Percentiles rank a stretch among this genome's conserved stretches.
Conservation (phyloP, 2,113 vertebrate genomes). For the Synodontis membranacea region DNA sequence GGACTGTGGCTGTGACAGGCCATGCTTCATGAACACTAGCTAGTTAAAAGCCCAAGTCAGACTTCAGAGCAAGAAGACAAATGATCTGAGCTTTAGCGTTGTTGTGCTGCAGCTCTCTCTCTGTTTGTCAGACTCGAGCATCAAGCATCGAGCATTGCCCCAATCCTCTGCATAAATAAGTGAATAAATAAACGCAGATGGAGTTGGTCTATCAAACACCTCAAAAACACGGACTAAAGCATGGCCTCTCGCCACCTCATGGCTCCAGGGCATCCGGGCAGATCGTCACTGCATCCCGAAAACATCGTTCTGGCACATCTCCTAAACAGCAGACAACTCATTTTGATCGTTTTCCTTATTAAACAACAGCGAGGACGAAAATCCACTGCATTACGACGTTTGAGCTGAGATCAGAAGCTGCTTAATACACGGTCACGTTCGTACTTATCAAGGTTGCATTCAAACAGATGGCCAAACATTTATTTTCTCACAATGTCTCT, state of each 20-base stretch:
- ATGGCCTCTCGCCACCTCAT: conserved; percentile 12
- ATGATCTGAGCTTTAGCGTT: conserved; percentile 51
- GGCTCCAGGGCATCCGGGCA: conserved; percentile 4
- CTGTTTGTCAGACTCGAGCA: conserved; percentile 29
- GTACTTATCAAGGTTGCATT: not conserved
- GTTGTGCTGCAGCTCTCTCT: conserved; percentile 45
- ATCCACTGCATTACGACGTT: not conserved
- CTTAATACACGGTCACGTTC: not conserved
- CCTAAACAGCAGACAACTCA: not conserved
- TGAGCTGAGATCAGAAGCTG: not conserved
- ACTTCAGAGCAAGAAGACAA: conserved; percentile 46
- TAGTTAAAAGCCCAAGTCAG: conserved; percentile 52
- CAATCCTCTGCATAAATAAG: conserved; percentile 69
- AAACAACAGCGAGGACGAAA: not conserved
- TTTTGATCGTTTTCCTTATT: not conserved
- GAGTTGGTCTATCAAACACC: conserved; percentile 53
- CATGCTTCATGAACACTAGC: conserved; percentile 48
- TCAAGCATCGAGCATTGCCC: conserved; percentile 35
- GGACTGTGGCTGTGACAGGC: conserved; percentile 34
- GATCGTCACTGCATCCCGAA: not conserved
- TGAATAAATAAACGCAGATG: conserved; percentile 70
- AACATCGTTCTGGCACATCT: not conserved
- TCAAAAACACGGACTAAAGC: conserved; percentile 17
- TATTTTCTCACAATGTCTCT: not conserved
- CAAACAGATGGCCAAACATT: conserved; percentile 6